These are phyloP conservation scores for Drosophila kanapiae DNA, from an alignment of 1,140 invertebrate species.

Conservation along the genomic window DNA sequence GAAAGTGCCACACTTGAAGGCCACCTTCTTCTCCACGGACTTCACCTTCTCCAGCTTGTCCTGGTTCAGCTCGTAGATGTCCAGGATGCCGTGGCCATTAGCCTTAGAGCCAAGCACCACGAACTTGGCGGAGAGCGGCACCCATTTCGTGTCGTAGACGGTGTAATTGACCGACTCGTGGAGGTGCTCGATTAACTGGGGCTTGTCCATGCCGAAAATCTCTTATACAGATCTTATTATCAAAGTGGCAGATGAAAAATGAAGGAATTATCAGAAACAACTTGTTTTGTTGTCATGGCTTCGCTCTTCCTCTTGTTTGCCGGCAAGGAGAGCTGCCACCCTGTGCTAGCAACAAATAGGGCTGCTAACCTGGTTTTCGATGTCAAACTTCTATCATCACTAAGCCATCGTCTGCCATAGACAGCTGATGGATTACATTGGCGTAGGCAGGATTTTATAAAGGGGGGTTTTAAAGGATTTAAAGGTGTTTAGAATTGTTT, in stretches of 20 bases:
- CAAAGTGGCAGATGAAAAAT: slow-evolving; percentile 22
- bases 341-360: neutral
- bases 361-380: neutral
- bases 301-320: slow-evolving; percentile 8
- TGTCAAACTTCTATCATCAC: neutral
- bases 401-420: neutral
- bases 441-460: neutral
- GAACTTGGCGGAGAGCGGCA: slow-evolving; percentile 96
- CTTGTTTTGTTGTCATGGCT: slow-evolving; percentile 62
- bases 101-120: slow-evolving; percentile 94
- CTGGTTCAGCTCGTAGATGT: slow-evolving; percentile 94
- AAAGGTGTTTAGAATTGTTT: neutral
- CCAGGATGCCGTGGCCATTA: slow-evolving; percentile 92
- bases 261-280: slow-evolving; percentile 45
- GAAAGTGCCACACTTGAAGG: slow-evolving; percentile 97
- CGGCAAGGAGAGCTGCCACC: neutral
- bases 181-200: slow-evolving; percentile 95
- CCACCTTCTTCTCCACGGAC: slow-evolving; percentile 91
- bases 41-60: slow-evolving; percentile 90
- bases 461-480: neutral
- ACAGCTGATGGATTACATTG: neutral
- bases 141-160: slow-evolving; percentile 97
- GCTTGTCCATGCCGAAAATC: slow-evolving; percentile 88
- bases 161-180: slow-evolving; percentile 94
- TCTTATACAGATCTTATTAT: slow-evolving; percentile 4